Evolutionary conservation across 2,113 vertebrate species (phyloP).

Genomic region (Glaucidium brasilianum): DNA sequence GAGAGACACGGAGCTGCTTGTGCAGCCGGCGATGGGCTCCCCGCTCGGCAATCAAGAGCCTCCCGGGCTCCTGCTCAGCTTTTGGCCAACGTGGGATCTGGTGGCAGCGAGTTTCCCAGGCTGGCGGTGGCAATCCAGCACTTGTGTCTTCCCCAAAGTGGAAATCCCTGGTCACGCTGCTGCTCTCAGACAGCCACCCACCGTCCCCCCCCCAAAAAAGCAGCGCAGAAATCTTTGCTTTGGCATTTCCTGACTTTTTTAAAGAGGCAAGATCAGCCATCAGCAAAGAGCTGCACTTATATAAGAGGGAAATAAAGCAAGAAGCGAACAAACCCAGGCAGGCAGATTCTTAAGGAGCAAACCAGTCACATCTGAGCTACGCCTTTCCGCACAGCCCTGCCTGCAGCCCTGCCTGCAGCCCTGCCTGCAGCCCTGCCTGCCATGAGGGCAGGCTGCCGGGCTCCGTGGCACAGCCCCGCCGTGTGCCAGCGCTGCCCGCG

Average conservation of each 20-base stretch:
- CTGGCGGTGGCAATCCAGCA: background rate
- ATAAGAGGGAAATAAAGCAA: background rate
- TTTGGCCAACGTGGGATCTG: fast-evolving
- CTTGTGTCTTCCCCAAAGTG: too few relatives aligned
- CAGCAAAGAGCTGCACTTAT: background rate
- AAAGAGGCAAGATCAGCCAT: background rate
- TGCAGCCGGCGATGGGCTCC: fast-evolving
- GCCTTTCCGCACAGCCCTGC: background rate
- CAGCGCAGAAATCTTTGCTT: background rate
- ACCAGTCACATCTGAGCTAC: fast-evolving
- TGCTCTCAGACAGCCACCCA: background rate
- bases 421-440: background rate
- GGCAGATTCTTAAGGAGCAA: background rate
- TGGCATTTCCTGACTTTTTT: background rate
- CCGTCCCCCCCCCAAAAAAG: background rate
- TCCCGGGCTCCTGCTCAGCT: fast-evolving
- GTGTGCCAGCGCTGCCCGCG: background rate
- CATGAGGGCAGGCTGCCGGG: background rate
- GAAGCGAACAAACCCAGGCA: background rate
- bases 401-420: background rate
- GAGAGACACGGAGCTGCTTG: background rate
- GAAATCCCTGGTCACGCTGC: fast-evolving
- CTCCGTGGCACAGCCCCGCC: background rate
- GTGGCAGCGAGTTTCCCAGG: background rate
- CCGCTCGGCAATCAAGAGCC: fast-evolving